Percentiles rank a stretch among this genome's conserved stretches.
Evolutionary conservation across 1,140 invertebrate species (phyloP).

Genomic region (Mylabris phalerata): DNA sequence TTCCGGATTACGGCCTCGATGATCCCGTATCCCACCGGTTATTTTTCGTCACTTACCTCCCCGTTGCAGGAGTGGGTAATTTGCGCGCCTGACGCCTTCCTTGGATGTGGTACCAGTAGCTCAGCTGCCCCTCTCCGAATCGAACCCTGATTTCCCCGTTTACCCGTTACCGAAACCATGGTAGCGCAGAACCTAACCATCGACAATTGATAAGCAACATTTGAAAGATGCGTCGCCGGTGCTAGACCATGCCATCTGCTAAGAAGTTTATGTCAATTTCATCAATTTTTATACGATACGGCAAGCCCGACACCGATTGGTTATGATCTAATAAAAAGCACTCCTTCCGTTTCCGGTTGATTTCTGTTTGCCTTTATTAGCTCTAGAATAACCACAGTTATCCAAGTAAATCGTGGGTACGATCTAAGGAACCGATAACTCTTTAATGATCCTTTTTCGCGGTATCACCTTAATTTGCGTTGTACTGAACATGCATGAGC

Average conservation of each 20-base stretch:
- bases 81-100: conserved; percentile 42
- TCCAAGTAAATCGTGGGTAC: conserved; percentile 42
- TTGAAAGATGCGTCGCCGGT: too few species aligned
- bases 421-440: conserved; percentile 63
- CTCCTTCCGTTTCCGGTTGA: conserved; percentile 57
- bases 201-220: conserved; percentile 64
- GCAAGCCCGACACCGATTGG: too few species aligned
- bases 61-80: conserved; percentile 77
- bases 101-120: conserved; percentile 83
- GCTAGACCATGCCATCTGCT: too few species aligned
- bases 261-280: too few species aligned
- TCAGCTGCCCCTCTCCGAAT: conserved; percentile 70
- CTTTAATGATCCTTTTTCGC: conserved; percentile 65
- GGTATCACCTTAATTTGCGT: conserved; percentile 52
- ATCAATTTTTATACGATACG: too few species aligned
- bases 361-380: conserved; percentile 61
- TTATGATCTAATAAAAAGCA: conserved; percentile 73
- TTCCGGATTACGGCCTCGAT: conserved; percentile 73
- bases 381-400: conserved; percentile 5
- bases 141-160: conserved; percentile 52
- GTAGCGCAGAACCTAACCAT: conserved; percentile 71
- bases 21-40: conserved; percentile 76
- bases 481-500: conserved; percentile 73
- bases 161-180: conserved; percentile 62
- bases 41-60: conserved; percentile 83